Base-by-base conservation (phyloP, 2,113 vertebrate genomes). In the Chamaea fasciata region DNA sequence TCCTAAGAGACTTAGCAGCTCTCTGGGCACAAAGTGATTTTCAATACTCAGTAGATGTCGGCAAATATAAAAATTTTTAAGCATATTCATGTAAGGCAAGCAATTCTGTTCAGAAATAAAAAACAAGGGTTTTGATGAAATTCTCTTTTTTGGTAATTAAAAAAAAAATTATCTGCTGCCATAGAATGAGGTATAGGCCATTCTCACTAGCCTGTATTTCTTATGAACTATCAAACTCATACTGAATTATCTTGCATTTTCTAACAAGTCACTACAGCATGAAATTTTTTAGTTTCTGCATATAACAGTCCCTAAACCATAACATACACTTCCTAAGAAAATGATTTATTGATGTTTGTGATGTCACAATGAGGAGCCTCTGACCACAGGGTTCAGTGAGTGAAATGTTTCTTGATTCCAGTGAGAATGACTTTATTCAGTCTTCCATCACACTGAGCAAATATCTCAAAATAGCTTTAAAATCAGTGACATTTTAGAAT, bases 401-500 rank as follows among this genome's bases (percentile, higher is more conserved):
- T 42, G 50, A 89, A 77, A 56, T 55, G 42, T 50, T 91, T 69
- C 15, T 35, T 69, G 24, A 60, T 82, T 80, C 31, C 53, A 64
- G 31, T 87, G 26, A 59, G 37, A 77, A 24, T 28, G 22, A 47
- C 77, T 95, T 76, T 41, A 64, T 92, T 83, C n/a, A 76, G 13
- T 75, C 60, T 93, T 79, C 63, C 67, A 86, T 83, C 63, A 60
- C 67, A 49, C 41, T 6, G 1, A 73, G 19, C 19, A 90, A 71
- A 71, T 26, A 60, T 44, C 49, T 93, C 67, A 85, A 88, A 93
- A 69, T 10, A 92, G 55, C 67, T 77, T 88, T 86, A 73, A 92
- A 95, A 85, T 60, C 63, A 86, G 75, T 88, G 89, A 86, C 89
- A 74, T 83, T 95, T 94, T 56, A 26, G 50, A 88, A 80, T 83